phyloP scores from a whole-genome alignment of 1,140 invertebrate genomes.

The Zaprionus vittiger region DNA sequence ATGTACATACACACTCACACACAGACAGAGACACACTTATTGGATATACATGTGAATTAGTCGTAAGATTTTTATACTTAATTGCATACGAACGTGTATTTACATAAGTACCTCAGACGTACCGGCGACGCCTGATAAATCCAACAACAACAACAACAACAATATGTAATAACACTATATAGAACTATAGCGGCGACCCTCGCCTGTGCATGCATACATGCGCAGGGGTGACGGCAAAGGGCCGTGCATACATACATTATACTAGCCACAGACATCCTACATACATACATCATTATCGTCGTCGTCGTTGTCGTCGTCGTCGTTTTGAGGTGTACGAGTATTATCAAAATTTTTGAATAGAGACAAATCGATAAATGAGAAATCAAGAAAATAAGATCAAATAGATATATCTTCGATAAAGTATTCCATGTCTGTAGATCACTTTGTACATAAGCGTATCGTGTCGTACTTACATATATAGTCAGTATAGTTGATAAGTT shows the following conservation, averaged over 20 bases:
- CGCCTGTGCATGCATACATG: not conserved
- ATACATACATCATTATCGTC: not conserved
- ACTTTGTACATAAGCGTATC: constrained; percentile 7
- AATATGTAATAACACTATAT: constrained; percentile 3
- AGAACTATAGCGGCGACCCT: not conserved
- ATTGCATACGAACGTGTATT: constrained; percentile 34
- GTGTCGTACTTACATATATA: constrained; percentile 17
- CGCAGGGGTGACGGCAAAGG: not conserved
- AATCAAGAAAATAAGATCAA: not conserved
- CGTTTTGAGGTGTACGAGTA: constrained; percentile 1
- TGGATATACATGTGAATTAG: constrained; percentile 47
- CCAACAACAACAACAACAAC: constrained; percentile 7
- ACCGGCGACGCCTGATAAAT: constrained; percentile 37
- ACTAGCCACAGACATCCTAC: not conserved
- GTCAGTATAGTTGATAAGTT: not conserved
- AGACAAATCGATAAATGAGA: not conserved
- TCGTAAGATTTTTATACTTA: constrained; percentile 46
- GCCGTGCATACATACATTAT: not conserved
- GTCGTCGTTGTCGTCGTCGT: not conserved
- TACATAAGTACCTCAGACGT: constrained; percentile 48
- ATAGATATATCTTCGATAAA: not conserved
- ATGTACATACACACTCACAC: constrained; percentile 12
- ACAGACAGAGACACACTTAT: constrained; percentile 21
- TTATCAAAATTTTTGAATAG: constrained; percentile 10
- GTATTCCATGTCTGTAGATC: constrained; percentile 4